Conservation (phyloP, 2,797 vertebrate genomes). For the Anomalospiza imberbis region DNA sequence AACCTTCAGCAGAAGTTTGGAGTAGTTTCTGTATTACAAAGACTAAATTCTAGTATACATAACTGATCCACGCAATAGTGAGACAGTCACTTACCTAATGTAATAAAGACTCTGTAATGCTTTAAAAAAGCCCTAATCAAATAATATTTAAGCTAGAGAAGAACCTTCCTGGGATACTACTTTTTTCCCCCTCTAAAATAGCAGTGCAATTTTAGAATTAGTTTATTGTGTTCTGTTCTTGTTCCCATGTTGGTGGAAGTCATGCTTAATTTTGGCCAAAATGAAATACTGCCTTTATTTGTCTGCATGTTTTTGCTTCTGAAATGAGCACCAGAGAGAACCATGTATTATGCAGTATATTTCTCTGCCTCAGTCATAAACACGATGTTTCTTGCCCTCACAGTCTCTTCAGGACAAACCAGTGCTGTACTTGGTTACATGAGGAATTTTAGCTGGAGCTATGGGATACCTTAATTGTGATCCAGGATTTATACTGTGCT, state of each 20-base stretch:
- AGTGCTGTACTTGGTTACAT: accelerated
- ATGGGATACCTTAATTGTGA: background rate
- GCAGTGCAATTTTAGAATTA: background rate
- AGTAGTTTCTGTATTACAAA: background rate
- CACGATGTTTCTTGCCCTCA: background rate
- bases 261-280: background rate
- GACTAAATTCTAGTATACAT: background rate
- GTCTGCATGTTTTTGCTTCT: background rate
- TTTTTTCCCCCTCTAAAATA: background rate
- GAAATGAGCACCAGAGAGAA: background rate
- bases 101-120: background rate
- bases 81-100: background rate
- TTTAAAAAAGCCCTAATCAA: background rate
- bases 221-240: background rate
- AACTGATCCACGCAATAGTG: background rate
- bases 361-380: background rate
- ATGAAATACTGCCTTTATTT: background rate
- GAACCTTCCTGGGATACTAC: background rate
- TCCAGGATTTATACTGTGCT: background rate
- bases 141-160: background rate
- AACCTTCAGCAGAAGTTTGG: background rate
- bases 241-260: background rate
- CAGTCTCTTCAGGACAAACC: background rate
- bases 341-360: background rate
- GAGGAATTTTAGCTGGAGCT: background rate